Percentiles rank a stretch among this genome's conserved stretches.
Conservation (phyloP, 2,797 vertebrate species). For the Sorex maritimensis region DNA sequence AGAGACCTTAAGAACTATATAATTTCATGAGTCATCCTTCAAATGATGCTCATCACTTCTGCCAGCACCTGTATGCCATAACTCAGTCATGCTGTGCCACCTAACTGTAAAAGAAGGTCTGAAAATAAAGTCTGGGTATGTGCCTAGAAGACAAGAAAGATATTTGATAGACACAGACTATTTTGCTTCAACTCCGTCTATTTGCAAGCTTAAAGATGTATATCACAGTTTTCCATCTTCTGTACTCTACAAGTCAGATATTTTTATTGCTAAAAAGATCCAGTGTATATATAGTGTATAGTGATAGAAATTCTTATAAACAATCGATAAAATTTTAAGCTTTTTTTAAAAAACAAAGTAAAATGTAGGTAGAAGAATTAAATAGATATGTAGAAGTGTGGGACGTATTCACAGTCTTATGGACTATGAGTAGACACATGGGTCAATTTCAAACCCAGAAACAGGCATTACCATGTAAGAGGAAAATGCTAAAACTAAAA, state of each 20-base stretch:
- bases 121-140: background rate
- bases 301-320: background rate
- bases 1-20: background rate
- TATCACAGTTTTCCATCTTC: background rate
- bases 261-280: slow-evolving; percentile 34
- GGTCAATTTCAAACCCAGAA: background rate
- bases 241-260: background rate
- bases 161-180: background rate
- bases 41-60: background rate
- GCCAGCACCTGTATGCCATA: background rate
- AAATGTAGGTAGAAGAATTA: slow-evolving; percentile 29
- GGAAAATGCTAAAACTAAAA: slow-evolving; percentile 1
- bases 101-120: slow-evolving; percentile 7
- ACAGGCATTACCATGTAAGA: background rate
- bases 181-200: background rate
- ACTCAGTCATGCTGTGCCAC: background rate
- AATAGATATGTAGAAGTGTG: background rate
- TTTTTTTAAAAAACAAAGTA: background rate
- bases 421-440: background rate
- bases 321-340: background rate
- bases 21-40: background rate
- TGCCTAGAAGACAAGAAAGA: background rate
- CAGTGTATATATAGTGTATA: slow-evolving; percentile 10
- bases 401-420: background rate
- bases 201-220: background rate